A percentile compares a stretch with the other conserved stretches of the same genome.
Conservation (phyloP, 2,888 invertebrate species). For the Trachelus tabidus region DNA sequence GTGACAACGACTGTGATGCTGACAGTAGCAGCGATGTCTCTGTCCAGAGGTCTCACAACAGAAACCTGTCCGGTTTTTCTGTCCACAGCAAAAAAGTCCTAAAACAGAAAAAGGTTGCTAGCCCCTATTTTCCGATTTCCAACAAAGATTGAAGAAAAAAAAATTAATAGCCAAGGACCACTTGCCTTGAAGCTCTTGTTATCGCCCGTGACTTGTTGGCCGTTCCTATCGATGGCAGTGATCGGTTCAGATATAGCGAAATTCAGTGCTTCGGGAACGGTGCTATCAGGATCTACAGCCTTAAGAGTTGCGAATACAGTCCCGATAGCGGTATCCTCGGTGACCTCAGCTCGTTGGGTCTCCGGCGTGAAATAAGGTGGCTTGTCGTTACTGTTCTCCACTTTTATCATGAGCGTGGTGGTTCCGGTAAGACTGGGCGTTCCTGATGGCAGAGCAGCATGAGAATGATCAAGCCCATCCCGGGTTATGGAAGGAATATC, state of each 20-base stretch:
- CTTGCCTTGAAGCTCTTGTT: constrained; percentile 61
- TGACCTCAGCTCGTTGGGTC: constrained; percentile 82
- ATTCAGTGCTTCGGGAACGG: constrained; percentile 75
- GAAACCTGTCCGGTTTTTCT: constrained; percentile 73
- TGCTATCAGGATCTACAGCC: constrained; percentile 85
- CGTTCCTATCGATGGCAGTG: constrained; percentile 85
- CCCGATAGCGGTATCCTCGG: constrained; percentile 82
- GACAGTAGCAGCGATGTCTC: constrained; percentile 79
- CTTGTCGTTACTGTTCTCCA: constrained; percentile 90
- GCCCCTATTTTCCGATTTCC: not conserved
- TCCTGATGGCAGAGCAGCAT: constrained; percentile 65
- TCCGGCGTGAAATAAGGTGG: constrained; percentile 83
- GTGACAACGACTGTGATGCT: constrained; percentile 83
- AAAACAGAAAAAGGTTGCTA: constrained; percentile 49
- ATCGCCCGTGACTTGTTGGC: constrained; percentile 73
- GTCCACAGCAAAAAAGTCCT: constrained; percentile 76
- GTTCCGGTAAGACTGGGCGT: constrained; percentile 85
- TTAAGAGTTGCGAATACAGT: constrained; percentile 77
- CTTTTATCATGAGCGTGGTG: constrained; percentile 80
- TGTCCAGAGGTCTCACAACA: constrained; percentile 73
- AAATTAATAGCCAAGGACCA: not conserved
- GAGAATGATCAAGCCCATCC: not conserved
- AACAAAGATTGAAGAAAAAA: not conserved
- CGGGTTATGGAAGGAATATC: not conserved
- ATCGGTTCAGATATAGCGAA: constrained; percentile 78